These are phyloP conservation scores for Bedellia somnulentella DNA, from an alignment of 2,888 invertebrate genomes.

Conservation along the genomic window DNA sequence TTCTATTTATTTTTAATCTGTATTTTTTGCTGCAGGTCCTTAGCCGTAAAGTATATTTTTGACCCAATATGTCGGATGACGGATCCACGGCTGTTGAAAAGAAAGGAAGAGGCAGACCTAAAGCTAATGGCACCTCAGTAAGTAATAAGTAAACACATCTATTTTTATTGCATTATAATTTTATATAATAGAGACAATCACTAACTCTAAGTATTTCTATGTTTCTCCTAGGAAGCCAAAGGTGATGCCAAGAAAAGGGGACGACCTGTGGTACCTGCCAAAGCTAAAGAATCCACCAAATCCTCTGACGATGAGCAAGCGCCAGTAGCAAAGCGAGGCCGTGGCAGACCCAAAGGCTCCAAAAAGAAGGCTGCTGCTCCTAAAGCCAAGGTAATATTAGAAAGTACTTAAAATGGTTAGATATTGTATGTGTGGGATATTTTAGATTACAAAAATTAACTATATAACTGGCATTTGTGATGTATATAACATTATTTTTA, in stretches of 20 bases:
- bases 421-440: not conserved
- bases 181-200: too few species aligned
- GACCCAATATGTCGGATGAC: slow-evolving; percentile 50
- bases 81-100: slow-evolving; percentile 54
- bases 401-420: not conserved
- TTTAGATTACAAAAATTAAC: not conserved
- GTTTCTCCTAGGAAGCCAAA: slow-evolving; percentile 38
- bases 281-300: slow-evolving; percentile 51
- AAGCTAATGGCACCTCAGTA: slow-evolving; percentile 52
- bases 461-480: not conserved
- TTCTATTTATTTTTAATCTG: too few species aligned
- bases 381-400: slow-evolving; percentile 38
- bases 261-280: slow-evolving; percentile 33
- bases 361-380: slow-evolving; percentile 50
- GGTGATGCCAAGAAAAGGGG: slow-evolving; percentile 50
- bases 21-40: too few species aligned
- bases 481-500: not conserved
- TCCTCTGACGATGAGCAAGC: slow-evolving; percentile 57
- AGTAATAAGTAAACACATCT: slow-evolving; percentile 22
- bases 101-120: slow-evolving; percentile 55
- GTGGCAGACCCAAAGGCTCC: slow-evolving; percentile 58
- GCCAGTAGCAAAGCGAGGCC: slow-evolving; percentile 54
- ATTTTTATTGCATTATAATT: slow-evolving; percentile 1
- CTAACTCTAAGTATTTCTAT: not conserved
- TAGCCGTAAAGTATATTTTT: slow-evolving; percentile 16